Evolutionary conservation across 2,888 invertebrate genomes (phyloP).

Genomic region (Tethea ocularis): DNA sequence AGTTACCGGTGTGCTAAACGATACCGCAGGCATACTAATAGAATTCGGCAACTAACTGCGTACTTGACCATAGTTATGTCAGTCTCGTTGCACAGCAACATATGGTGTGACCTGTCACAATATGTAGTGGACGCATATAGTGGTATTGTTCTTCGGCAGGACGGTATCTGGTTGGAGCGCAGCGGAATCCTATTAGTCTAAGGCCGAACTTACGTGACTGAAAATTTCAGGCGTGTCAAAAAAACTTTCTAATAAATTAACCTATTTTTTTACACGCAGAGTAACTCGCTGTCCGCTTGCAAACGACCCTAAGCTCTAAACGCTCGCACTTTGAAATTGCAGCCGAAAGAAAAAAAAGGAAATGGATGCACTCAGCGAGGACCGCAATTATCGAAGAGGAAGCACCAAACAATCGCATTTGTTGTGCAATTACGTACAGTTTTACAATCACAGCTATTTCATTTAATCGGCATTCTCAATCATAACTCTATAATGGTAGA

Average conservation of each 20-base stretch:
- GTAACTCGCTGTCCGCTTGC: background rate
- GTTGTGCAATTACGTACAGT: constrained; percentile 8
- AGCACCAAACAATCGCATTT: constrained; percentile 13
- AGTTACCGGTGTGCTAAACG: no score
- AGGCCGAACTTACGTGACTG: no score
- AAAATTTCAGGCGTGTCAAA: no score
- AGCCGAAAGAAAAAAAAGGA: constrained; percentile 18
- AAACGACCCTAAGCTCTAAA: background rate
- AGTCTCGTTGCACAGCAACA: no score
- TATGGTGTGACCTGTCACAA: no score
- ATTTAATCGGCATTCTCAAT: background rate
- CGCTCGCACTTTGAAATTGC: constrained; percentile 16
- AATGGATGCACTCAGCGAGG: constrained; percentile 14
- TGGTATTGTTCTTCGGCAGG: no score
- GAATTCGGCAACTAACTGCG: no score
- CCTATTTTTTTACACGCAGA: background rate
- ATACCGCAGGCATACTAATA: no score
- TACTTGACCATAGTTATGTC: no score
- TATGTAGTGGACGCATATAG: no score
- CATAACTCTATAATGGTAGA: background rate
- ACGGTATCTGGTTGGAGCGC: no score
- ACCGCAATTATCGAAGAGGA: constrained; percentile 16
- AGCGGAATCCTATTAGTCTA: no score
- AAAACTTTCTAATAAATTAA: background rate
- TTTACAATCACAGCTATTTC: constrained; percentile 4